Percentiles rank a stretch among this genome's conserved stretches.
Evolutionary conservation across 2,888 invertebrate genomes (phyloP).

Genomic region (Amphipyra tragopoginis): DNA sequence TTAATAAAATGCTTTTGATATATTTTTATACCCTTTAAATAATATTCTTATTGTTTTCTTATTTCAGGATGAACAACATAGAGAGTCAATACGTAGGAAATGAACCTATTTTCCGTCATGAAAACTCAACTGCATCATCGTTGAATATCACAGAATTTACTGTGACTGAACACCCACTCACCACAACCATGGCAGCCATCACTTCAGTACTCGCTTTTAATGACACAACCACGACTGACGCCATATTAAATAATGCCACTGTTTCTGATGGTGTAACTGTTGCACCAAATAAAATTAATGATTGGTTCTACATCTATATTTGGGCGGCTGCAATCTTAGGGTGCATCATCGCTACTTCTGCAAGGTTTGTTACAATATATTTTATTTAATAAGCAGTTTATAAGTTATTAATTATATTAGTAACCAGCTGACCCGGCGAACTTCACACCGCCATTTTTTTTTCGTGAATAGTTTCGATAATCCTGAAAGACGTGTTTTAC

Average conservation of each 20-base stretch:
- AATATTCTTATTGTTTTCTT: background rate
- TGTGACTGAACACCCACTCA: conserved; percentile 14
- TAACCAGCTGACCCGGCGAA: too few relatives aligned
- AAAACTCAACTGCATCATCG: background rate
- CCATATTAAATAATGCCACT: conserved; percentile 9
- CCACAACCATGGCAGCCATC: conserved; percentile 13
- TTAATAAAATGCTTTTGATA: too few relatives aligned
- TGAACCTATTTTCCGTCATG: background rate
- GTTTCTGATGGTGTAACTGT: conserved; percentile 29
- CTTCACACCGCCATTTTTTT: too few relatives aligned
- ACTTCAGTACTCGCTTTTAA: conserved; percentile 9
- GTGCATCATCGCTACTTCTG: conserved; percentile 90
- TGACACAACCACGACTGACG: conserved; percentile 6
- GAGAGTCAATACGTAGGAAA: conserved; percentile 64
- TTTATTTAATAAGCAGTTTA: background rate
- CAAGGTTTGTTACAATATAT: conserved; percentile 70
- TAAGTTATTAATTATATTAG: too few relatives aligned
- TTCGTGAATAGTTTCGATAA: too few relatives aligned
- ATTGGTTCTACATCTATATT: conserved; percentile 85
- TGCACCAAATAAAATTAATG: conserved; percentile 63
- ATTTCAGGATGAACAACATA: conserved; percentile 84
- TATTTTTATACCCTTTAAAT: too few relatives aligned
- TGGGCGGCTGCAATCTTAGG: conserved; percentile 90
- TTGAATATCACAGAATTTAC: conserved; percentile 15
- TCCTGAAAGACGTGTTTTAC: too few relatives aligned